These are phyloP conservation scores for Brachionus sp. DNA, from an alignment of 1,140 invertebrate species.

Conservation along the genomic window DNA sequence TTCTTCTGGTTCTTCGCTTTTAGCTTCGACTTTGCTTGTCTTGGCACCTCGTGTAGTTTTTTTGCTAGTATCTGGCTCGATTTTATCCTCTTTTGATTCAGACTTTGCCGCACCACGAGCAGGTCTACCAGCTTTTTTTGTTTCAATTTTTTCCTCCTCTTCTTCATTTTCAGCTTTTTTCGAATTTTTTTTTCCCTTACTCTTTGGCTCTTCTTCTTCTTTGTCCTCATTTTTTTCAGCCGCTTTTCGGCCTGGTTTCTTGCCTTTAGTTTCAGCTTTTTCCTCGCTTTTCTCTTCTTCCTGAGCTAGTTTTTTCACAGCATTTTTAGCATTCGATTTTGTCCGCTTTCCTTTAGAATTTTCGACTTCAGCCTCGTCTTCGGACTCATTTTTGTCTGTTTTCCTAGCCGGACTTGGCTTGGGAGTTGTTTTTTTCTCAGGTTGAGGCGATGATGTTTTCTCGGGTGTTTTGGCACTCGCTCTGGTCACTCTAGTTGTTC, in stretches of 20 bases:
- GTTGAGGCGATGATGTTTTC: not conserved
- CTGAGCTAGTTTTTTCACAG: conserved; percentile 11
- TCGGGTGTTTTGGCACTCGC: not conserved
- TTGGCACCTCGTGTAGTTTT: not conserved
- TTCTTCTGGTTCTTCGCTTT: not conserved
- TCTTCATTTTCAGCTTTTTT: not conserved
- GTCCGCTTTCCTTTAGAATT: not conserved
- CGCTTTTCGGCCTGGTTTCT: not conserved
- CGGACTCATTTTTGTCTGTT: not conserved
- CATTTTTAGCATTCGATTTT: not conserved
- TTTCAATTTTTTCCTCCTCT: not conserved
- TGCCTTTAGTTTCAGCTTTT: not conserved
- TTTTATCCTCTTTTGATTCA: not conserved
- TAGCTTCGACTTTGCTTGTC: not conserved
- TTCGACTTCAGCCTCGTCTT: not conserved
- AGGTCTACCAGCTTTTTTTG: not conserved
- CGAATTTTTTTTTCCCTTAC: not conserved
- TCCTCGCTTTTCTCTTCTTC: not conserved
- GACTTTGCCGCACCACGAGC: not conserved
- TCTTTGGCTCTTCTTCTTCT: not conserved
- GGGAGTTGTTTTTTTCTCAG: not conserved
- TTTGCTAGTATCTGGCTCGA: not conserved
- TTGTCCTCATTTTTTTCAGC: not conserved
- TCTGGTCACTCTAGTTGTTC: not conserved
- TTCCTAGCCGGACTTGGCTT: not conserved